Conservation (phyloP, 2,113 vertebrate species). For the Oreotragus oreotragus region DNA sequence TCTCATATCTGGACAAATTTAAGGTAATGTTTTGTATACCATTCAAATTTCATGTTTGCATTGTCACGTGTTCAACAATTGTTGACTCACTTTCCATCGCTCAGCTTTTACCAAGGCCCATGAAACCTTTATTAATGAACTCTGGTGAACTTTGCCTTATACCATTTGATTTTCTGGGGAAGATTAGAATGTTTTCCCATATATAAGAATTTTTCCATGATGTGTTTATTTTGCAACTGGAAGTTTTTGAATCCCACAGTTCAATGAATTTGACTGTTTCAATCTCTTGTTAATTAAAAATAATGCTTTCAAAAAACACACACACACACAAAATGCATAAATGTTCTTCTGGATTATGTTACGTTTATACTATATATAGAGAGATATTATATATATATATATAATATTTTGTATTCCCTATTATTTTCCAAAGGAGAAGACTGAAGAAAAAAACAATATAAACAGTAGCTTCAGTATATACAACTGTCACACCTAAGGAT, state of each 20-base stretch:
- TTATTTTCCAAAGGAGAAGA: neutral
- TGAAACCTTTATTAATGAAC: neutral
- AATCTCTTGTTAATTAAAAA: too few species aligned
- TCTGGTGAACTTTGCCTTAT: neutral
- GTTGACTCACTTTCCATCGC: neutral
- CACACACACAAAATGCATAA: too few species aligned
- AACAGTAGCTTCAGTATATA: neutral
- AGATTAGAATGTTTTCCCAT: neutral
- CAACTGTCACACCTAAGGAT: neutral
- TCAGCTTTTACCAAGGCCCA: neutral
- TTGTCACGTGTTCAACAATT: neutral
- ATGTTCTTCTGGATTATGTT: neutral
- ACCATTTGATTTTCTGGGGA: neutral
- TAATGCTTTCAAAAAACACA: too few species aligned
- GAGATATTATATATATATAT: too few species aligned
- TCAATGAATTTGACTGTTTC: too few species aligned
- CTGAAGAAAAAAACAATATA: neutral
- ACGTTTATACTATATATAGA: too few species aligned
- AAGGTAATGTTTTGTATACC: neutral
- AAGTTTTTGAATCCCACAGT: too few species aligned
- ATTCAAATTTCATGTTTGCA: neutral
- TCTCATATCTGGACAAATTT: neutral
- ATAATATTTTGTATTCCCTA: neutral
- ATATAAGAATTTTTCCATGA: too few species aligned
- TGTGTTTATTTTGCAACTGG: too few species aligned